Conservation (phyloP, 2,113 vertebrate genomes). For the Lampris megalopsis region DNA sequence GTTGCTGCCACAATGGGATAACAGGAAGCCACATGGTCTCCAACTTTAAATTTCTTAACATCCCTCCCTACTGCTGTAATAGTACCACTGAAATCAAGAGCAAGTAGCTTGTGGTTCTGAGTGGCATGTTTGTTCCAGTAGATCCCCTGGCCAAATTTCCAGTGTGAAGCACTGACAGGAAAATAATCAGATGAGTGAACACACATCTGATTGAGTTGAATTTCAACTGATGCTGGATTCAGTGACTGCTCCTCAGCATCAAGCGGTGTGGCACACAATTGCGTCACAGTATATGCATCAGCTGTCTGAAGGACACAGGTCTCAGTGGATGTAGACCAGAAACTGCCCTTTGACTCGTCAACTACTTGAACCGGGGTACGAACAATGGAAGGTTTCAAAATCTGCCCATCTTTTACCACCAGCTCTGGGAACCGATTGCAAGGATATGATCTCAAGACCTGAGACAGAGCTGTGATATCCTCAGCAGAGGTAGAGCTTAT, state of each 20-base stretch:
- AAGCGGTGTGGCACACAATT: slow-evolving; percentile 76
- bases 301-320: slow-evolving; percentile 80
- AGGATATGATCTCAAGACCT: slow-evolving; percentile 77
- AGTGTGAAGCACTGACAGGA: slow-evolving; percentile 83
- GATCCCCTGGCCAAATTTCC: slow-evolving; percentile 81
- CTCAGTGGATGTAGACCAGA: slow-evolving; percentile 51
- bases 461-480: slow-evolving; percentile 80
- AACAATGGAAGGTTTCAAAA: slow-evolving; percentile 74
- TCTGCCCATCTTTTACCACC: slow-evolving; percentile 80
- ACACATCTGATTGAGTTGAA: slow-evolving; percentile 81
- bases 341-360: slow-evolving; percentile 19
- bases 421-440: slow-evolving; percentile 82
- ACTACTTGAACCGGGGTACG: slow-evolving; percentile 65
- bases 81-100: slow-evolving; percentile 86
- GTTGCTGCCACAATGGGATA: slow-evolving; percentile 83
- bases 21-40: slow-evolving; percentile 85
- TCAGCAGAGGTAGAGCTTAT: slow-evolving; percentile 70
- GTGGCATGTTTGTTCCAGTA: slow-evolving; percentile 85
- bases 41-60: slow-evolving; percentile 86
- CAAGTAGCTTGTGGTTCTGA: slow-evolving; percentile 83
- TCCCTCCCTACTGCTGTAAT: slow-evolving; percentile 82
- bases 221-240: slow-evolving; percentile 75
- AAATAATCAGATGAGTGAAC: slow-evolving; percentile 90
- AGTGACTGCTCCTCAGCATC: slow-evolving; percentile 29
- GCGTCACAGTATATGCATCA: slow-evolving; percentile 72